A percentile compares a stretch with the other conserved stretches of the same genome.
Evolutionary conservation across 2,797 vertebrate genomes (phyloP).

Genomic region (Xiphophorus birchmanni): DNA sequence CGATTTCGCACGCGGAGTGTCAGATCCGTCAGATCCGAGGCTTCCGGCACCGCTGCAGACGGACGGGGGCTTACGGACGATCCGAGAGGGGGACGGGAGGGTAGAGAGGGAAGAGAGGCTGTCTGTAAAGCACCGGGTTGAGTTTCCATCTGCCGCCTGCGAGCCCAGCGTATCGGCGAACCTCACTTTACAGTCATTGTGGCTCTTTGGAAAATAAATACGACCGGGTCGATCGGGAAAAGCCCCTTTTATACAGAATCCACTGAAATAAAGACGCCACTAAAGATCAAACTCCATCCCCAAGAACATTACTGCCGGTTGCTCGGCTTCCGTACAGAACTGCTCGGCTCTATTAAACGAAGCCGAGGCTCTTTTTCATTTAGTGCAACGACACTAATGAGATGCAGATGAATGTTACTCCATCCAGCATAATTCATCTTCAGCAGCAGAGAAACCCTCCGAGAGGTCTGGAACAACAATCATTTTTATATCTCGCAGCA

Average conservation of each 20-base stretch:
- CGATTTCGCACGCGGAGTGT: slow-evolving; percentile 28
- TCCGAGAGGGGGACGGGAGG: not conserved
- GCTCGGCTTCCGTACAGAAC: slow-evolving; percentile 6
- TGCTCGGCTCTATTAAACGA: not conserved
- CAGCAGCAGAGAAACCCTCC: not conserved
- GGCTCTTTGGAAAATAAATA: not conserved
- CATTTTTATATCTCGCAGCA: slow-evolving; percentile 6
- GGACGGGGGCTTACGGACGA: slow-evolving; percentile 18
- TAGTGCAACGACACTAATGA: slow-evolving; percentile 13
- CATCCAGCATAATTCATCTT: slow-evolving; percentile 27
- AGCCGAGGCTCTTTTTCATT: slow-evolving; percentile 20
- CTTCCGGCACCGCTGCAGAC: slow-evolving; percentile 36
- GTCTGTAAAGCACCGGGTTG: not conserved
- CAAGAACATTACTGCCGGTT: slow-evolving; percentile 8
- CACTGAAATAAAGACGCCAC: not conserved
- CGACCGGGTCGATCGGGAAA: not conserved
- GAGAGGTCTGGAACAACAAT: not conserved
- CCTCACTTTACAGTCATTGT: not conserved
- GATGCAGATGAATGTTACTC: slow-evolving; percentile 27
- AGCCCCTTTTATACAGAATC: not conserved
- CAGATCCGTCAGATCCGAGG: slow-evolving; percentile 38
- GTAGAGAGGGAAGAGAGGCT: not conserved
- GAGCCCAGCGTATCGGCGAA: not conserved
- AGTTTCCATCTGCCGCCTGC: not conserved
- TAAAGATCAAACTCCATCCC: not conserved